These are phyloP conservation scores for Coecobrya sp. DNA, from an alignment of 2,888 invertebrate species.

Conservation along the genomic window DNA sequence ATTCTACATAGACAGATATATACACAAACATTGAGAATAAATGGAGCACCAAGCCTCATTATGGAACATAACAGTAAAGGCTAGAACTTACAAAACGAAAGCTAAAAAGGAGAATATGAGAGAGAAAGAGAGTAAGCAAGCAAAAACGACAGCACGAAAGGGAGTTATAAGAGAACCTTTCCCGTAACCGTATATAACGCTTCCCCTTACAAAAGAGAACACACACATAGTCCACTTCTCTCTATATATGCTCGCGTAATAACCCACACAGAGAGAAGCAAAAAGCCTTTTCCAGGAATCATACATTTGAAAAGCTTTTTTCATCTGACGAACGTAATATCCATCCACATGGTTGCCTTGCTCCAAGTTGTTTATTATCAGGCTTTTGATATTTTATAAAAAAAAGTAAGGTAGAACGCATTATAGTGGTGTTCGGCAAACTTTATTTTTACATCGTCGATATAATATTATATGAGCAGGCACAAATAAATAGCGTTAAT, in stretches of 20 bases:
- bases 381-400: slow-evolving; percentile 6
- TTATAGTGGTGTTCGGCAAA: not conserved
- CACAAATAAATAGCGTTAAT: no score
- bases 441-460: no score
- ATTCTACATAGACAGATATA: not conserved
- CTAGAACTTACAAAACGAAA: slow-evolving; percentile 44
- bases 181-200: slow-evolving; percentile 14
- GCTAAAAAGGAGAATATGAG: slow-evolving; percentile 54
- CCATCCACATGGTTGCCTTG: slow-evolving; percentile 20
- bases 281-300: slow-evolving; percentile 46
- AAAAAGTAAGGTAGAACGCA: not conserved
- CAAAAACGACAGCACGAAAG: slow-evolving; percentile 38
- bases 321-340: slow-evolving; percentile 33
- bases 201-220: not conserved
- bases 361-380: slow-evolving; percentile 1
- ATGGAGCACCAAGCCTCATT: slow-evolving; percentile 76
- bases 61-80: slow-evolving; percentile 67
- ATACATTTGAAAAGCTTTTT: slow-evolving; percentile 38
- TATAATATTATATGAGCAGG: no score
- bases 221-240: slow-evolving; percentile 2
- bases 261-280: slow-evolving; percentile 27
- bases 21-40: slow-evolving; percentile 69
- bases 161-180: slow-evolving; percentile 54
- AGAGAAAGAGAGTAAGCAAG: slow-evolving; percentile 47
- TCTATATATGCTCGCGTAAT: not conserved